These are phyloP conservation scores for Polydrusus cervinus DNA, from an alignment of 2,888 invertebrate genomes.

Conservation along the genomic window DNA sequence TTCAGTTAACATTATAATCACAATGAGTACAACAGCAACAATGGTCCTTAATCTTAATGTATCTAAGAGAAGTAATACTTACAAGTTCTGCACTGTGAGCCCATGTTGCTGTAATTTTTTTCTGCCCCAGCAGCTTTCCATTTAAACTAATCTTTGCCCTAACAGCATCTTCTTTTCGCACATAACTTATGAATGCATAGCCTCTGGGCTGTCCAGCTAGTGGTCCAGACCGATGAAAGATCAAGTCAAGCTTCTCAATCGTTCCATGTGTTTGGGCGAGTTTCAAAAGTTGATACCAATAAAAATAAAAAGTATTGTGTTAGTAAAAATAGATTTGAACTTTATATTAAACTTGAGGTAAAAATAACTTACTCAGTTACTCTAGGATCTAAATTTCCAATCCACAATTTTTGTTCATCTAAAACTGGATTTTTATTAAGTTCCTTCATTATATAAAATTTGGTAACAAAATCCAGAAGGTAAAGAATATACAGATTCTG, in stretches of 20 bases:
- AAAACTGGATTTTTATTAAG: constrained; percentile 34
- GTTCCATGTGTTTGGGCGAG: constrained; percentile 94
- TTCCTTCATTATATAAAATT: constrained; percentile 36
- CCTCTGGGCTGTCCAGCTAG: constrained; percentile 92
- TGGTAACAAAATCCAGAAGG: background rate
- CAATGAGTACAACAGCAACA: no score
- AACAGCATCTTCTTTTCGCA: constrained; percentile 77
- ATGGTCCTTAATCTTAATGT: no score
- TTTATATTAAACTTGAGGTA: background rate
- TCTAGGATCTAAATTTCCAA: constrained; percentile 92
- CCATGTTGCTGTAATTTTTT: constrained; percentile 85
- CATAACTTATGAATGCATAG: constrained; percentile 94
- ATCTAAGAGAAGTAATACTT: background rate
- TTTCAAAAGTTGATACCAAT: constrained; percentile 97
- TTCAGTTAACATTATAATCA: no score
- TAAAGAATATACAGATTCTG: no score
- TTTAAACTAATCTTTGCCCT: constrained; percentile 83
- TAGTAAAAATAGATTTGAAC: constrained; percentile 46
- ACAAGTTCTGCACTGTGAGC: constrained; percentile 84
- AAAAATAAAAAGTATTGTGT: constrained; percentile 70
- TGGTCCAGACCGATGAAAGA: constrained; percentile 94
- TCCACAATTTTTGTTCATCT: constrained; percentile 88
- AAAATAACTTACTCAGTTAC: constrained; percentile 90
- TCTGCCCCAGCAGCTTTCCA: constrained; percentile 83
- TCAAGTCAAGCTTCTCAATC: constrained; percentile 96